Percentiles rank a stretch among this genome's conserved stretches.
phyloP scores from a whole-genome alignment of 2,797 vertebrate species.

The Mycteria americana region DNA sequence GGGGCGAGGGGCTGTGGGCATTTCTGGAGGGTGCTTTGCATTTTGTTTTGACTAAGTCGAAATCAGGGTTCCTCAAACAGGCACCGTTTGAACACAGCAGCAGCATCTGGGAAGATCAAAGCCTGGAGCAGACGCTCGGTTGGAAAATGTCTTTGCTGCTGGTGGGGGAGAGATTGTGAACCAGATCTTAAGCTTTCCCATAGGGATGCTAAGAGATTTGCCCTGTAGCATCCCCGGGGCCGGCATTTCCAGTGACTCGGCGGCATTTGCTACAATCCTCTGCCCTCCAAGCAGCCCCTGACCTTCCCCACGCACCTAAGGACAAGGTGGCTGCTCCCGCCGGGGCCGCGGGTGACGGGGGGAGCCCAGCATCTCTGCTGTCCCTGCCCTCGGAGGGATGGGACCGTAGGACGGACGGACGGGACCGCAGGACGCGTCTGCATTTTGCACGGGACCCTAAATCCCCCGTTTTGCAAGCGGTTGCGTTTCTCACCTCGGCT shows the following conservation, averaged over 20 bases:
- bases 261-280: background rate
- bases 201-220: slow-evolving; percentile 44
- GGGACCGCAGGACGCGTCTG: background rate
- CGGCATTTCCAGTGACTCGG: background rate
- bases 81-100: background rate
- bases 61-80: background rate
- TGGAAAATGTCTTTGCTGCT: slow-evolving; percentile 3
- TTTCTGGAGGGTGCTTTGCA: background rate
- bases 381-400: background rate
- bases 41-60: background rate
- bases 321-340: background rate
- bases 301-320: background rate
- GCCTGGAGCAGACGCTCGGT: background rate
- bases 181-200: slow-evolving; percentile 48
- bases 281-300: background rate
- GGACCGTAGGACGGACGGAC: fast-evolving
- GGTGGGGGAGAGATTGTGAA: slow-evolving; percentile 19
- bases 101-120: slow-evolving; percentile 58
- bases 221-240: background rate
- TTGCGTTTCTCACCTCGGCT: slow-evolving; percentile 14
- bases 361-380: background rate
- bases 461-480: background rate
- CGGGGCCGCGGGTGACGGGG: background rate
- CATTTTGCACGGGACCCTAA: background rate
- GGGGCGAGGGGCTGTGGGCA: background rate